Percentiles rank a stretch among this genome's conserved stretches.
Conservation (phyloP, 2,113 vertebrate genomes). For the Blennius ocellaris region DNA sequence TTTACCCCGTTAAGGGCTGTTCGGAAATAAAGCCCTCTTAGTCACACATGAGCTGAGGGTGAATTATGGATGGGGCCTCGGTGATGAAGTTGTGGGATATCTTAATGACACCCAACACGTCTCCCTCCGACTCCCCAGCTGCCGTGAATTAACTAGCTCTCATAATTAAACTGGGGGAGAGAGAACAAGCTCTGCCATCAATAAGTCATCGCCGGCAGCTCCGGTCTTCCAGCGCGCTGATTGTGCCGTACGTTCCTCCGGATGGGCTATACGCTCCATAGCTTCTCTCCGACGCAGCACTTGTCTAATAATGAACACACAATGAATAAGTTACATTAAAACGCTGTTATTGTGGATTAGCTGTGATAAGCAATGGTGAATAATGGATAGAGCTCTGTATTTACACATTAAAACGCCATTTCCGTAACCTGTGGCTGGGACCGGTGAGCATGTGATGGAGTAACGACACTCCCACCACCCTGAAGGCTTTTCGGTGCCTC, state of each 20-base stretch:
- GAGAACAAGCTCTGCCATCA: conserved; percentile 76
- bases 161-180: conserved; percentile 76
- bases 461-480: conserved; percentile 39
- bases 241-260: conserved; percentile 53
- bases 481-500: conserved; percentile 60
- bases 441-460: not conserved
- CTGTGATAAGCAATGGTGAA: conserved; percentile 34
- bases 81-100: conserved; percentile 81
- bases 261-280: conserved; percentile 23
- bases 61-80: conserved; percentile 79
- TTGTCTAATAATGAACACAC: conserved; percentile 45
- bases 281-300: conserved; percentile 31
- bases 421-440: conserved; percentile 39
- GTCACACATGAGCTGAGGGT: conserved; percentile 73
- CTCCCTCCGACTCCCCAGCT: conserved; percentile 57
- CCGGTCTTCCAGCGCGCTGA: conserved; percentile 45
- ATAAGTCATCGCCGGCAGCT: conserved; percentile 76
- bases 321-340: conserved; percentile 42
- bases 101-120: conserved; percentile 79
- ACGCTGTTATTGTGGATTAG: conserved; percentile 35
- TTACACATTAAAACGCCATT: conserved; percentile 47
- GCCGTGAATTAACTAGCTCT: conserved; percentile 74
- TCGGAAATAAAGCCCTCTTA: conserved; percentile 81
- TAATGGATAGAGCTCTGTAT: conserved; percentile 27
- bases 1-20: conserved; percentile 79